phyloP scores from a whole-genome alignment of 2,888 invertebrate species.

The Meloe dianella region DNA sequence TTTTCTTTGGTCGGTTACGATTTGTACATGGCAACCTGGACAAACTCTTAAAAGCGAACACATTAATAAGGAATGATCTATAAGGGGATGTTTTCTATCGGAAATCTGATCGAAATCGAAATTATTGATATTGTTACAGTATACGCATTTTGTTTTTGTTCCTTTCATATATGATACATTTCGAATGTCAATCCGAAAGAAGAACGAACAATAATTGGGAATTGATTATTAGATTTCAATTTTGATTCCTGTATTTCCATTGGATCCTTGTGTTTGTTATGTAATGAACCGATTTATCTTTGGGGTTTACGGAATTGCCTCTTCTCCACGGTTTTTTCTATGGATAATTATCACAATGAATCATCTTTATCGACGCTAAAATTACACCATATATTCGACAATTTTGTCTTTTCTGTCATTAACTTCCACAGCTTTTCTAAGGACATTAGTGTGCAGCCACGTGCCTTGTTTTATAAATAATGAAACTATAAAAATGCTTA shows the following conservation, averaged over 20 bases:
- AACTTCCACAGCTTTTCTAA: not conserved
- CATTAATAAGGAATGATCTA: not conserved
- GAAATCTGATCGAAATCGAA: not conserved
- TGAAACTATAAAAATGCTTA: not conserved
- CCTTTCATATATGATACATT: not conserved
- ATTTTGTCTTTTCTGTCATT: not conserved
- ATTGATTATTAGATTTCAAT: not conserved
- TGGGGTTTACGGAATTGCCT: not conserved
- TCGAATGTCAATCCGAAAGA: not conserved
- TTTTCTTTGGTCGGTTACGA: not conserved
- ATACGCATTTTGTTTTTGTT: not conserved
- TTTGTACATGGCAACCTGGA: not conserved
- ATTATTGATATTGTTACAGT: not conserved
- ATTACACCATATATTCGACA: not conserved
- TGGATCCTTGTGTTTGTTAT: not conserved
- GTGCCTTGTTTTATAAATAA: not conserved
- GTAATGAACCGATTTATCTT: conserved; percentile 3
- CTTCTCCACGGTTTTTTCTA: not conserved
- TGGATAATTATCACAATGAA: not conserved
- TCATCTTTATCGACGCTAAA: not conserved
- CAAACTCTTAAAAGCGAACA: not conserved
- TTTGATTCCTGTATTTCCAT: not conserved
- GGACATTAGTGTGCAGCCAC: not conserved
- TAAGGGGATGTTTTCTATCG: not conserved
- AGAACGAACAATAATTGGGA: not conserved